Conservation (phyloP, 92 coral and sea anemone species). For the Meandrina meandrites region DNA sequence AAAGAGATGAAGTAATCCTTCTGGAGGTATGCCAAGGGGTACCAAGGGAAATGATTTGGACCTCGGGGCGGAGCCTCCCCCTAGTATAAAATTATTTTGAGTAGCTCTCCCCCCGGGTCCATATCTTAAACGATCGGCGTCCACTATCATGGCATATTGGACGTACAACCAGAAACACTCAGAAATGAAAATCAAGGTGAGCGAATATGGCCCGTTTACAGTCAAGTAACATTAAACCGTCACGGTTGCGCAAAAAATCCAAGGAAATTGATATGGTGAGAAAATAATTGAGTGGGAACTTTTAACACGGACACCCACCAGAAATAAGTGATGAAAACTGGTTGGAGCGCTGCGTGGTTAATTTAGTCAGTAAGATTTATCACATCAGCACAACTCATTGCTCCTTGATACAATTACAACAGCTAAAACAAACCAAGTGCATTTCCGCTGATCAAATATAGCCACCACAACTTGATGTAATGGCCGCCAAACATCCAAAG, state of each 20-base stretch:
- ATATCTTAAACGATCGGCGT: neutral
- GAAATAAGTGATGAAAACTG: slow-evolving; percentile 2
- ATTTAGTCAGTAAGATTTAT: neutral
- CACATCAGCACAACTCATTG: neutral
- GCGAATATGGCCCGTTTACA: neutral
- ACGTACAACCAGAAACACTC: neutral
- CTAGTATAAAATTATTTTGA: no score
- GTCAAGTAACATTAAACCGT: no score
- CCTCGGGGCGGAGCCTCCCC: no score
- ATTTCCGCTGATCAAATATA: neutral
- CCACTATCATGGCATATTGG: neutral
- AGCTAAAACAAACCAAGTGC: neutral
- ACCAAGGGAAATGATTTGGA: no score
- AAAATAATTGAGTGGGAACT: neutral
- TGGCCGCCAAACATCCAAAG: neutral
- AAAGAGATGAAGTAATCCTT: no score
- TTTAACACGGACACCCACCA: neutral
- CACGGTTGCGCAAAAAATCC: neutral
- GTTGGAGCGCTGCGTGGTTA: no score
- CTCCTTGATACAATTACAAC: neutral
- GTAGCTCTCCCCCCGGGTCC: no score
- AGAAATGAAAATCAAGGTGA: neutral
- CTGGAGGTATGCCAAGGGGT: no score
- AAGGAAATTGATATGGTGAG: neutral
- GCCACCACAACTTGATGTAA: neutral